Evolutionary conservation across 2,888 invertebrate species (phyloP), one percentile per base, ranked within the genome.

Genomic region (Melinopterus prodromus): DNA sequence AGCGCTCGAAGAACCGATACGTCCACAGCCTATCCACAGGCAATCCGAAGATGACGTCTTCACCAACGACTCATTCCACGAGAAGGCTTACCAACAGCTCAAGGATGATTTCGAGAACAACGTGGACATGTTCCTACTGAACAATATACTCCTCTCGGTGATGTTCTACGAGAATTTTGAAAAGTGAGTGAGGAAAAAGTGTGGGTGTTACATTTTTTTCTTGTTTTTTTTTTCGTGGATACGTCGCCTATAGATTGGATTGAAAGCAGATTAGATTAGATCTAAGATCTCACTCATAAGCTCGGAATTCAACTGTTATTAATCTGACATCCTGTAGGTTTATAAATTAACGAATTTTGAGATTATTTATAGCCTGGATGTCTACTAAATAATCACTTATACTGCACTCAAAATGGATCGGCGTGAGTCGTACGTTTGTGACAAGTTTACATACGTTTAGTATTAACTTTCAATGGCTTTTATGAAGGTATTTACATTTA

Each of bases 161-260:
- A 95, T 96, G 89, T 96, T 96, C 89, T 95, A 95, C 85, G 93
- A 93, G 83, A 94, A 96, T 87, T 96, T 92, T 86, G 94, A 95
- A 87, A 91, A 92, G 96, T 96, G 88, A 91, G 92, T 75, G 74
- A 80, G 16, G 16, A n/a, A 53, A 53, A 12, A 53, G 12, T 9
- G 53, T 53, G 53, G 7, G 53, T 53, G 53, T 12, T 7, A n/a
- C n/a, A n/a, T n/a, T 53, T 53, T 53, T 53, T 4, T 7, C 53
- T 53, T 53, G 53, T 53, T 53, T 53, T 53, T 53, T 53, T 53
- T 53, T 53, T 53, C 7, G 53, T 53, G 53, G 53, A 53, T 53
- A 9, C 12, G 12, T 53, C 53, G 53, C 53, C 12, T 53, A 9
- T 53, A 12, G 12, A 38, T 6, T 7, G 53, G 53, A 53, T 12